Base-by-base conservation (phyloP, 2,113 vertebrate genomes). In the Myotis yumanensis region DNA sequence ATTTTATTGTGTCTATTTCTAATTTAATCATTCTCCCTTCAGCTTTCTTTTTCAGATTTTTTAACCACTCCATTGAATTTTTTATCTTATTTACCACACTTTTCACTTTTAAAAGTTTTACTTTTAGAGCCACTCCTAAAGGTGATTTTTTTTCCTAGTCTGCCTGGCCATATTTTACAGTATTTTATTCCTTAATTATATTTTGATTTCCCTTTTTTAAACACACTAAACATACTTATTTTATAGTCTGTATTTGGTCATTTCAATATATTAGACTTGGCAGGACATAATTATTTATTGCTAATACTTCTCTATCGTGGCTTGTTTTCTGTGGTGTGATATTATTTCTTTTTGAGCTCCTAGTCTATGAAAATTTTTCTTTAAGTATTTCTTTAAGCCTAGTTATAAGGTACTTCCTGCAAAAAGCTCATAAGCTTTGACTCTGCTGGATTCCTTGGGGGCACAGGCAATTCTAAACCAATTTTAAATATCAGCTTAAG, bases 1-100 rank as follows among this genome's bases (percentile, higher is more conserved):
- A 73, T 59, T 86, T 83, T 59, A 79, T 95, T 92, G 40, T 18
- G 57, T 28, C 9, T 64, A 22, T 90, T 90, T 82, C 51, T n/a
- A 72, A 94, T 86, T 35, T 35, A 72, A 32, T 83, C 4, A 68
- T 62, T 54, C 10, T 54, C 32, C 86, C 2, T 72, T 57, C 11
- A 72, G 1, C 5, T 77, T 77, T 87, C 25, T 28, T 64, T 77
- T 84, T 84, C 12, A 52, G 75, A 54, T 89, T 66, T 3, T 81
- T 66, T 46, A 89, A 72, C 14, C 48, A 92, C 2, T 52, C 18
- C 16, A 62, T 23, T 72, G 30, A 76, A 48, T 64, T n/a, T 23
- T 89, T 92, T 69, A 69, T 28, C 59, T 62, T 62, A 91, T 66
- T 35, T 30, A 20, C 12, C 43, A 72, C 0, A 64, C 10, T 76